Evolutionary conservation across 2,797 vertebrate genomes (phyloP).

Genomic region (Takifugu rubripes): DNA sequence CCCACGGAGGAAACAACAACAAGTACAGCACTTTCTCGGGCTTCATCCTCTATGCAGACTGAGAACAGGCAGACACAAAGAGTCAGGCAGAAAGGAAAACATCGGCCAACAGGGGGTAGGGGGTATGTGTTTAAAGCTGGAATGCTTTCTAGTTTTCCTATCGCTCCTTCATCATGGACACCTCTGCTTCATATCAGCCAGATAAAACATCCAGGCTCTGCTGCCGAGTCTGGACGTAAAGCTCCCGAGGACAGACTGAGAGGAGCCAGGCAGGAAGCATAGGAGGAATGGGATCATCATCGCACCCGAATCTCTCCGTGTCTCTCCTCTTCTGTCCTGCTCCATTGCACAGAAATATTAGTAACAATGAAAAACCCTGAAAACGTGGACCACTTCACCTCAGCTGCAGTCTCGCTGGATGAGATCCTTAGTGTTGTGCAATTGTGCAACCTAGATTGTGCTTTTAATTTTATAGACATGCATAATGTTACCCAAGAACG

Average conservation of each 20-base stretch:
- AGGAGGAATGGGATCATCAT: conserved; percentile 31
- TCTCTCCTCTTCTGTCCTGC: conserved; percentile 58
- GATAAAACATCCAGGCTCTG: conserved; percentile 49
- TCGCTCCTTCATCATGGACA: conserved; percentile 69
- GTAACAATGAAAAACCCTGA: conserved; percentile 52
- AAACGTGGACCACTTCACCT: conserved; percentile 55
- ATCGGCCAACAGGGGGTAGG: conserved; percentile 27
- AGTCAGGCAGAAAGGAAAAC: conserved; percentile 42
- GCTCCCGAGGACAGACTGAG: conserved; percentile 52
- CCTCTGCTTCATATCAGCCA: conserved; percentile 67
- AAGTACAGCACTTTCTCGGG: conserved; percentile 99
- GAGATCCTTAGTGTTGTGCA: conserved; percentile 61
- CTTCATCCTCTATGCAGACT: conserved; percentile 98
- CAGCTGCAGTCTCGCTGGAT: conserved; percentile 46
- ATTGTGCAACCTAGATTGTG: conserved; percentile 66
- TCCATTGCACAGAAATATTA: conserved; percentile 61
- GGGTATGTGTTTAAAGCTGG: conserved; percentile 56
- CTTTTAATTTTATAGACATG: conserved; percentile 70
- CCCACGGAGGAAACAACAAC: conserved; percentile 98
- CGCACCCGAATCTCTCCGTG: conserved; percentile 52
- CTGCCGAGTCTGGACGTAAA: conserved; percentile 52
- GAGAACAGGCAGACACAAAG: conserved; percentile 63
- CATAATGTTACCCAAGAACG: conserved; percentile 66
- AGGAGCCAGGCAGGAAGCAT: conserved; percentile 37
- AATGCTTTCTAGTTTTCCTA: conserved; percentile 69